Evolutionary conservation across 1,140 invertebrate genomes (phyloP).

Genomic region (Cyclina sinensis): DNA sequence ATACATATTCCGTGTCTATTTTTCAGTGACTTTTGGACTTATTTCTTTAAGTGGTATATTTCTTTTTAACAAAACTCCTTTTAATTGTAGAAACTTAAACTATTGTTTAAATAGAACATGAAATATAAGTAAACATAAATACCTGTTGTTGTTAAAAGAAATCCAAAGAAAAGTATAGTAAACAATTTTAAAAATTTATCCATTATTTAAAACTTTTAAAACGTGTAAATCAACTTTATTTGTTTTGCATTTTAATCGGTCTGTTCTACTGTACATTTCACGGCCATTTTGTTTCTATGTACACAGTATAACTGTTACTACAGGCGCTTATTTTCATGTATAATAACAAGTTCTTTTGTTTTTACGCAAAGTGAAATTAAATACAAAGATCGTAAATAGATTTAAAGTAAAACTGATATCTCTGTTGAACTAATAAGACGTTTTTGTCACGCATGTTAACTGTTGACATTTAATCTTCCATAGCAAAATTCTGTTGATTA

Average conservation of each 20-base stretch:
- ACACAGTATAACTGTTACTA: constrained; percentile 23
- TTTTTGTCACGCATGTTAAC: neutral
- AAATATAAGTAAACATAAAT: neutral
- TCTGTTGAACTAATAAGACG: neutral
- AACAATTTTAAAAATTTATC: neutral
- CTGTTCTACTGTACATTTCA: neutral
- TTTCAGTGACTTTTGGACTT: no score
- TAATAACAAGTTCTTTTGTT: neutral
- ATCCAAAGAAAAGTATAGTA: neutral
- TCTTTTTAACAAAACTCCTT: no score
- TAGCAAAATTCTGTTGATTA: neutral
- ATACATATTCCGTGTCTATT: no score
- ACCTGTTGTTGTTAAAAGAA: neutral
- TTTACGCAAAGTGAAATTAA: neutral
- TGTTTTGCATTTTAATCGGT: neutral
- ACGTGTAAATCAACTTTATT: neutral
- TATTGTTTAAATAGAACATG: no score
- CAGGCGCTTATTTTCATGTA: neutral
- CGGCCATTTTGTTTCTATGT: constrained; percentile 27
- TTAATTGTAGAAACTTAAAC: no score
- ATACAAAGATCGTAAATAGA: neutral
- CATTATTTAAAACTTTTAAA: neutral
- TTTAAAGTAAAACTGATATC: neutral
- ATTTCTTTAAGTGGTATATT: no score
- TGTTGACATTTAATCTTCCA: neutral